A percentile compares a stretch with the other conserved stretches of the same genome.
phyloP scores from a whole-genome alignment of 1,140 invertebrate genomes.

The Temnothorax curvispinosus region DNA sequence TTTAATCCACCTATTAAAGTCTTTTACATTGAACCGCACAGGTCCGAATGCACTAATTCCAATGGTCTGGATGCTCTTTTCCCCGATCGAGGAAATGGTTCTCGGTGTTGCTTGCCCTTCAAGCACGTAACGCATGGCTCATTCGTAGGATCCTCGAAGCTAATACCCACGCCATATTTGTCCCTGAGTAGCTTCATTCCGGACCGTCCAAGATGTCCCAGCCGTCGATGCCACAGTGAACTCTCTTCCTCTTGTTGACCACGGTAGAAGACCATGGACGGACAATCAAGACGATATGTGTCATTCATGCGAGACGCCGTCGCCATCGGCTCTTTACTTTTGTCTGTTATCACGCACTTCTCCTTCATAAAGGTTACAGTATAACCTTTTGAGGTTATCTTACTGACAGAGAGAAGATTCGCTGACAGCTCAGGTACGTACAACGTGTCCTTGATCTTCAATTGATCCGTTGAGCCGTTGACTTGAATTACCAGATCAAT shows the following conservation, averaged over 20 bases:
- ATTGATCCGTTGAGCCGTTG: no score
- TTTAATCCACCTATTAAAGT: not conserved
- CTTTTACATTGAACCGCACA: not conserved
- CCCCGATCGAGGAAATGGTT: not conserved
- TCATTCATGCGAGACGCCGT: no score
- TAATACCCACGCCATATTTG: not conserved
- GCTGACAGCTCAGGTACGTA: no score
- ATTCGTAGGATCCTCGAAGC: not conserved
- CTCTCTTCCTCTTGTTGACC: slow-evolving; percentile 53
- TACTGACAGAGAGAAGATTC: no score
- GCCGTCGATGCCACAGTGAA: not conserved
- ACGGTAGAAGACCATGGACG: slow-evolving; percentile 61
- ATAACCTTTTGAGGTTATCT: no score
- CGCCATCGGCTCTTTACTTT: no score
- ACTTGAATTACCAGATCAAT: no score
- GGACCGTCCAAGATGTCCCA: not conserved
- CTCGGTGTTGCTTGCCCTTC: not conserved
- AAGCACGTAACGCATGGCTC: not conserved
- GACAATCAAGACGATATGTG: no score
- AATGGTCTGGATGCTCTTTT: not conserved
- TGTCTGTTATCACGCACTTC: no score
- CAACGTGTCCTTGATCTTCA: no score
- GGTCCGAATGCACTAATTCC: not conserved
- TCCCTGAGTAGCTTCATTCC: not conserved
- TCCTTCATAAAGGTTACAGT: no score